Evolutionary conservation across 64 coral and sea anemone genomes (phyloP), one percentile per base, ranked within the genome.

Genomic region (Pachyseris speciosa): DNA sequence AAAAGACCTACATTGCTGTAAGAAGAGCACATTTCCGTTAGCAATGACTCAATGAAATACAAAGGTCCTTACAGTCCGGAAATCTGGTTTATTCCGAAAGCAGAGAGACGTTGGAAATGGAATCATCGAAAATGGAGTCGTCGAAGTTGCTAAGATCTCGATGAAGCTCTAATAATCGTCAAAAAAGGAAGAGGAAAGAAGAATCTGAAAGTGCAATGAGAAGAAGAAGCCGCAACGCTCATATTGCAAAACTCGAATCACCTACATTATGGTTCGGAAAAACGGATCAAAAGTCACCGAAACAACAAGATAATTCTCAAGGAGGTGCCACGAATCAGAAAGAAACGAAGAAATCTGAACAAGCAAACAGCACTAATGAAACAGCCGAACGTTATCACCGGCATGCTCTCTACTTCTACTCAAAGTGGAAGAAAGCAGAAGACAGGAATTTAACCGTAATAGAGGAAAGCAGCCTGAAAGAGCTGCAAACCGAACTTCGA

Each of bases 341-440:
- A 24, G 15, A 68, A 11, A 1, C 2, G 10, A 11, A 6, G 15
- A 68, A 32, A 37, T 68, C 65, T 10, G 36, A 68, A 68, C 29
- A 68, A 68, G 4, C 28, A 2, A 3, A 36, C 22, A 25, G 59
- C 24, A 20, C 2, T 27, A 27, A 64, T 64, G n/a, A 64, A 10
- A 72, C 9, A 33, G 84, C 65, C 17, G 65, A 24, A 70, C 65
- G 45, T 0, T 91, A 83, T 68, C 78, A 91, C 42, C 83, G 52
- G 17, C 88, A 91, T 47, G 88, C 88, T 7, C 19, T 72, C 11
- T 27, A 57, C 32, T 91, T 91, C 67, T 91, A 36, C 47, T 39
- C 41, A 5, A 68, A 80, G 63, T 91, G 67, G 89, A 91, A 91
- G 68, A 17, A 91, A 19, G 77, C 63, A n/a, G 89, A 91, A 69